phyloP scores from a whole-genome alignment of 1,140 invertebrate genomes.

The Brachionus rotundiformis region DNA sequence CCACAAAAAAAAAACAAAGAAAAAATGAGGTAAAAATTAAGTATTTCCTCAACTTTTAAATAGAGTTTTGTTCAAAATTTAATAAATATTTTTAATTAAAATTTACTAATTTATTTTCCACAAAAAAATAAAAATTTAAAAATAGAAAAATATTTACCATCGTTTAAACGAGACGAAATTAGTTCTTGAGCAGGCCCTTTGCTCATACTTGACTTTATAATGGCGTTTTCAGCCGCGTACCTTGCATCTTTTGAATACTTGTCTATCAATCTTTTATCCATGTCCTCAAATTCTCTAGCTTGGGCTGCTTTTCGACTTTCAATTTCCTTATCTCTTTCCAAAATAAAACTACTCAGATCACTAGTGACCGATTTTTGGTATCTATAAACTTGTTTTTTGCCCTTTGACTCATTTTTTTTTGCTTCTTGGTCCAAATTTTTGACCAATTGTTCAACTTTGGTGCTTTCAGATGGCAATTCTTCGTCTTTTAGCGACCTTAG shows the following conservation, averaged over 20 bases:
- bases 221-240: conserved; percentile 38
- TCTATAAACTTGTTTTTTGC: conserved; percentile 1
- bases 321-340: conserved; percentile 30
- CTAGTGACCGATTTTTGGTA: conserved; percentile 47
- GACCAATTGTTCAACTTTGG: conserved; percentile 13
- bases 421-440: conserved; percentile 38
- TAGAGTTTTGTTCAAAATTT: no score
- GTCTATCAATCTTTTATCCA: conserved; percentile 16
- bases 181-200: background rate
- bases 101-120: no score
- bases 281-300: background rate
- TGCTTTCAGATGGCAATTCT: background rate
- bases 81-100: no score
- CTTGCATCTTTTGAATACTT: conserved; percentile 1
- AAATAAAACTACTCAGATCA: conserved; percentile 43
- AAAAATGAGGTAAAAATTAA: no score
- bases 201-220: conserved; percentile 28
- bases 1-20: no score
- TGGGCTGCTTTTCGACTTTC: background rate
- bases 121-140: no score
- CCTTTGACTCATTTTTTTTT: background rate
- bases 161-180: background rate
- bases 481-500: background rate
- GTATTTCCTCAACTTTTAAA: no score
- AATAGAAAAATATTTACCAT: conserved; percentile 8